phyloP scores from a whole-genome alignment of 2,113 vertebrate genomes.

The Eolophus roseicapilla region DNA sequence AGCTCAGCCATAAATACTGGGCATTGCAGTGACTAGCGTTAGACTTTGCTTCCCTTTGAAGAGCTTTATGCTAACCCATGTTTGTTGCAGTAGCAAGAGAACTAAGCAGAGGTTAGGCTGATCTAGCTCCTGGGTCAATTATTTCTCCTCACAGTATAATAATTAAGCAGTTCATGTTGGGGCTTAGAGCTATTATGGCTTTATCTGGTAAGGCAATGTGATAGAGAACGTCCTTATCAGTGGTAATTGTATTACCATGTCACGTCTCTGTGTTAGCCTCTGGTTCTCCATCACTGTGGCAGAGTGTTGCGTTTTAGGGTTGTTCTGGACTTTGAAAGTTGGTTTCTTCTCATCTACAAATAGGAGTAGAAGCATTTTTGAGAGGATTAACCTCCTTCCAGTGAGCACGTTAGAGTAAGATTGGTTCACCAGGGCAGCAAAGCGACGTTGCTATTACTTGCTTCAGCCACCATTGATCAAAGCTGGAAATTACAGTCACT shows the following conservation, averaged over 20 bases:
- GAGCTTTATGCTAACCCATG: background rate
- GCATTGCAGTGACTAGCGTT: background rate
- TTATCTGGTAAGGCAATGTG: background rate
- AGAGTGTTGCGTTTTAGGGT: background rate
- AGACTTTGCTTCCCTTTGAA: background rate
- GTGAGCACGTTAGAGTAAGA: background rate
- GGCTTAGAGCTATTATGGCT: background rate
- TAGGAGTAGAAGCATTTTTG: background rate
- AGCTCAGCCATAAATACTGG: background rate
- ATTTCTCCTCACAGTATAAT: background rate
- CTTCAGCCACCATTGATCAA: background rate
- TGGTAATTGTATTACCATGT: fast-evolving
- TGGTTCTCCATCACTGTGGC: background rate
- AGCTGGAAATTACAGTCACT: background rate
- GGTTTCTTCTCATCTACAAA: background rate
- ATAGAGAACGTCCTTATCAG: background rate
- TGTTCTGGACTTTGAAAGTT: background rate
- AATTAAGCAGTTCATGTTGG: background rate
- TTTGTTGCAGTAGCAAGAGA: background rate
- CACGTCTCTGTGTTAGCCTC: background rate
- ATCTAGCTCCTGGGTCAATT: background rate
- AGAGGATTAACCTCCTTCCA: background rate
- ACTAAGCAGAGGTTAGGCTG: background rate
- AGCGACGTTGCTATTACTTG: background rate
- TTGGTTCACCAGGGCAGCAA: background rate